These are phyloP conservation scores for Epinephelus moara DNA, from an alignment of 2,113 vertebrate species.

Conservation along the genomic window DNA sequence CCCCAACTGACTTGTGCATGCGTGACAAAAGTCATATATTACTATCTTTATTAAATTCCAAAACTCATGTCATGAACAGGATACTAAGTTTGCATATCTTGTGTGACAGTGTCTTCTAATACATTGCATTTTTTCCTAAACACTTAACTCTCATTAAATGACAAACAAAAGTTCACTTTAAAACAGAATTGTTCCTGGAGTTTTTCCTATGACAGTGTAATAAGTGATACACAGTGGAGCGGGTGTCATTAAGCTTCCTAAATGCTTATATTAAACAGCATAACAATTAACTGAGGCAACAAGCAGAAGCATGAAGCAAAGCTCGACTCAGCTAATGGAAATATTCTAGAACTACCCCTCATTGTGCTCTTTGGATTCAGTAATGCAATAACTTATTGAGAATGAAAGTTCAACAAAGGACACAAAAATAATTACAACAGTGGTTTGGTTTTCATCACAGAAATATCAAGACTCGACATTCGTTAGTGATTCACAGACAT, in stretches of 20 bases:
- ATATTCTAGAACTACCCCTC: not conserved
- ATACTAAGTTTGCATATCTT: conserved; percentile 28
- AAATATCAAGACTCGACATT: not conserved
- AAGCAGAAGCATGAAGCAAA: conserved; percentile 11
- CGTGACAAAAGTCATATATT: not conserved
- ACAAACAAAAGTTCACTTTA: not conserved
- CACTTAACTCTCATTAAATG: not conserved
- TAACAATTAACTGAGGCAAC: not conserved
- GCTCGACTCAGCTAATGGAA: not conserved
- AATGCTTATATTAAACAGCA: not conserved
- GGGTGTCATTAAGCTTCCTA: not conserved
- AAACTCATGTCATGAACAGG: not conserved
- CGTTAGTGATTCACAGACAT: conserved; percentile 4
- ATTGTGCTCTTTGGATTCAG: conserved; percentile 15
- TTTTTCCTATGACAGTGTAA: not conserved
- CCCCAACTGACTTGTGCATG: not conserved
- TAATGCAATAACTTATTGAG: not conserved
- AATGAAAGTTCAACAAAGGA: not conserved
- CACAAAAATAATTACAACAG: not conserved
- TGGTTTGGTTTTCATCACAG: conserved; percentile 8
- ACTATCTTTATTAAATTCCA: conserved; percentile 38
- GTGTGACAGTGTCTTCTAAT: not conserved
- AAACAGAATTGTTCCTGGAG: not conserved
- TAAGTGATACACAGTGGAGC: conserved; percentile 4
- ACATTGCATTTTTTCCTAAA: not conserved